These are phyloP conservation scores for Vannuccia rotundouncinata DNA, from an alignment of 2,888 invertebrate genomes.

Conservation along the genomic window DNA sequence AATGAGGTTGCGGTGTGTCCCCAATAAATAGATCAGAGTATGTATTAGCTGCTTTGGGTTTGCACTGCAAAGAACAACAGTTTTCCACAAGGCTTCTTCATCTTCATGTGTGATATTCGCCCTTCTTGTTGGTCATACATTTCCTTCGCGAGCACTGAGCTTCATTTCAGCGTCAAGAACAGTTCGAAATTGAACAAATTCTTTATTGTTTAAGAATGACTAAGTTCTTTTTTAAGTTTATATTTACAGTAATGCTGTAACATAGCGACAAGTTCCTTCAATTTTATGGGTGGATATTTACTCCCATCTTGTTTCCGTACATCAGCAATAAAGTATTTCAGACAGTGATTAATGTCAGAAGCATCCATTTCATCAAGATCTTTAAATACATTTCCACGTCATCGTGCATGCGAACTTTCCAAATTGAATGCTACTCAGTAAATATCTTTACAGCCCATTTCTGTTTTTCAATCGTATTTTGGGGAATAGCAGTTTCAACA, in stretches of 20 bases:
- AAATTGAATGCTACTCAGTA: not conserved
- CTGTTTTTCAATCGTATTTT: not conserved
- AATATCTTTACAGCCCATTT: constrained; percentile 10
- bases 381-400: constrained; percentile 2
- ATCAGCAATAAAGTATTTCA: constrained; percentile 5
- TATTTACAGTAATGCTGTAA: constrained; percentile 4
- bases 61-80: not conserved
- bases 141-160: constrained; percentile 13
- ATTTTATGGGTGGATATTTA: not conserved
- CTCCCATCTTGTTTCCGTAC: constrained; percentile 14
- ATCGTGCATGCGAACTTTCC: not conserved
- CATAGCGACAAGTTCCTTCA: constrained; percentile 25
- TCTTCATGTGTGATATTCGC: not conserved
- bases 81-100: constrained; percentile 4
- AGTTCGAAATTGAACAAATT: constrained; percentile 5
- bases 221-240: not conserved
- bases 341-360: constrained; percentile 1
- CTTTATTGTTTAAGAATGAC: constrained; percentile 1
- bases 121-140: constrained; percentile 3
- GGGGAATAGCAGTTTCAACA: not conserved
- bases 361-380: constrained; percentile 21
- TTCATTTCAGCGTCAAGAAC: constrained; percentile 1
- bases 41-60: constrained; percentile 1
- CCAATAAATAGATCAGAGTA: not conserved
- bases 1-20: not conserved